Conservation (phyloP, 2,113 vertebrate species). For the rabbit (Oryctolagus cuniculus) region DNA sequence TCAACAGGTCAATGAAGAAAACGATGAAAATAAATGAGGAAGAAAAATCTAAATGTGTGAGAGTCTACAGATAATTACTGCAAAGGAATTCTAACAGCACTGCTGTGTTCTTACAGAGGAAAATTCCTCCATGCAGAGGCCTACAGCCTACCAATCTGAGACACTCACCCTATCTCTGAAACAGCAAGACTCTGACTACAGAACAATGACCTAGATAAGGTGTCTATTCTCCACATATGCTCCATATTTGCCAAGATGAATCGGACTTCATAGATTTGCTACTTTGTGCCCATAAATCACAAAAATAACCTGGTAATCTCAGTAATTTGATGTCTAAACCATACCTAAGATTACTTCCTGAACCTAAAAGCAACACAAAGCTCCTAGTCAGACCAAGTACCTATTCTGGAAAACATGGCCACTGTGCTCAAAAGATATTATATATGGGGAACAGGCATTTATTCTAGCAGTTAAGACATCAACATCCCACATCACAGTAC, state of each 20-base stretch:
- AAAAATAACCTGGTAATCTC: not conserved
- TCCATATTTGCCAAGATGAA: not conserved
- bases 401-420: not conserved
- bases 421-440: not conserved
- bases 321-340: not conserved
- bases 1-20: not conserved
- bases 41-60: not conserved
- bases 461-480: too few relatives aligned
- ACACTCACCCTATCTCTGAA: not conserved
- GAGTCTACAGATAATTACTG: not conserved
- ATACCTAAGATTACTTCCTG: not conserved
- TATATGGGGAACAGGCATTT: too few relatives aligned
- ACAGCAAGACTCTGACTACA: not conserved
- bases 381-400: not conserved
- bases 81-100: not conserved
- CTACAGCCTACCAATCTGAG: not conserved
- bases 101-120: not conserved
- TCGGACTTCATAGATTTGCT: not conserved
- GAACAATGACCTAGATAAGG: not conserved
- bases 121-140: not conserved
- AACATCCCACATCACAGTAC: too few relatives aligned
- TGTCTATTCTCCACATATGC: not conserved
- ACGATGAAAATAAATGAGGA: conserved; percentile 1
- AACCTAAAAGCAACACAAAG: conserved; percentile 11
- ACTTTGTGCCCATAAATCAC: not conserved